Base-by-base conservation (phyloP, 2,113 vertebrate species). In the Gadus macrocephalus region DNA sequence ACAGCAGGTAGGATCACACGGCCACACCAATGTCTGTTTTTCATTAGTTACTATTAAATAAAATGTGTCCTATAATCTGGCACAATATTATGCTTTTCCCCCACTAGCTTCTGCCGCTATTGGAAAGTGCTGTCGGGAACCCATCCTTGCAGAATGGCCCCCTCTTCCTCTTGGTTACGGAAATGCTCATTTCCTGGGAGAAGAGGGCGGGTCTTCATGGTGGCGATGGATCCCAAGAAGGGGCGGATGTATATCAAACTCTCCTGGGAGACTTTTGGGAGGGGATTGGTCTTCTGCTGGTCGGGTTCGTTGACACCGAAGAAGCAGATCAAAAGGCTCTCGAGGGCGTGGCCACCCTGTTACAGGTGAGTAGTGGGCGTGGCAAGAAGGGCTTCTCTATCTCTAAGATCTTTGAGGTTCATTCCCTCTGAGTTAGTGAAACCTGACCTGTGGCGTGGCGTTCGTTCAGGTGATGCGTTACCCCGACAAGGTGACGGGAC, bases 101-200 rank as follows among this genome's bases (percentile, higher is more conserved):
- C 42, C 63, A 58, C 71, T 82, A 98, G 97, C 90, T 99, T 53
- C 82, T 98, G 62, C 95, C 95, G 62, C 88, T 97, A 61, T 88
- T 91, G 7, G 87, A 86, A 78, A 85, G 79, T 61, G 90, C 95
- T 20, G 86, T 98, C 15, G 89, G 85, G 83, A 94, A 89, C 66
- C 77, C 90, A 4, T 90, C 77, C 42, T 90, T 98, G 77, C 95
- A 96, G 80, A 92, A 85, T 9, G 92, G 92, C 16, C 93, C 94
- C 1, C 88, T 98, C 0, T 99, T 95, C 87, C 81, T 88, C 76
- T 87, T 93, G 79, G 83, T 94, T 79, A 92, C 94, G 25, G 94
- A 96, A 78, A 93, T 91, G 20, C 79, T 99, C 19, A 84, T 82
- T 72, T 95, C 92, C 56, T 99, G 96, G 97, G 96, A 99, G 91